Conservation (phyloP, 1,140 invertebrate genomes). For the Delia radicum region DNA sequence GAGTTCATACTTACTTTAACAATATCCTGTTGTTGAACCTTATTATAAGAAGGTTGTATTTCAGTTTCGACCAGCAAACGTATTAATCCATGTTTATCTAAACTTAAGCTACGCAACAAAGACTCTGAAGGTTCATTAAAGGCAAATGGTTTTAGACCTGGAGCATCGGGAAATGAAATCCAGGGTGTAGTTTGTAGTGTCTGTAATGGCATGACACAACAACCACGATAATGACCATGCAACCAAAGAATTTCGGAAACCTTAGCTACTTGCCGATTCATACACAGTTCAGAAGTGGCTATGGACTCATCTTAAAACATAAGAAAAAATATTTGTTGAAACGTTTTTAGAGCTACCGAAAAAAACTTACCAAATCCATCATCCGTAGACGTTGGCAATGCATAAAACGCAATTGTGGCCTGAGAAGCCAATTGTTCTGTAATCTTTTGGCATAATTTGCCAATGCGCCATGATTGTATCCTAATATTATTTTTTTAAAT, state of each 20-base stretch:
- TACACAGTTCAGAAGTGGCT: conserved; percentile 59
- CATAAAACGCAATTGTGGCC: conserved; percentile 47
- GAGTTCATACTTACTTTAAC: conserved; percentile 39
- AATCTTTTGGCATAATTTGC: conserved; percentile 56
- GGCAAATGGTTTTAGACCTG: conserved; percentile 43
- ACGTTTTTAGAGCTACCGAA: background rate
- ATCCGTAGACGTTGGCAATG: conserved; percentile 47
- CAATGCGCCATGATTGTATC: conserved; percentile 67
- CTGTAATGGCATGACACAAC: conserved; percentile 58
- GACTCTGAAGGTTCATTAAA: conserved; percentile 23
- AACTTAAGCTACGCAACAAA: conserved; percentile 29
- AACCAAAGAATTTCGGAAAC: conserved; percentile 62
- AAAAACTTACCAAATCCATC: conserved; percentile 47
- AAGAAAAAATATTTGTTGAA: conserved; percentile 15
- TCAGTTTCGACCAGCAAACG: conserved; percentile 42
- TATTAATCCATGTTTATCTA: conserved; percentile 32
- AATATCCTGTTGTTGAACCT: conserved; percentile 20
- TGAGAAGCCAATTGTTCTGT: conserved; percentile 56
- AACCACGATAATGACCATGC: conserved; percentile 58
- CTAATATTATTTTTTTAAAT: no score
- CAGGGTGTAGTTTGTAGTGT: conserved; percentile 53
- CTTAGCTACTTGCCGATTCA: conserved; percentile 58
- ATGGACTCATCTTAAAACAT: conserved; percentile 41
- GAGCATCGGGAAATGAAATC: conserved; percentile 45
- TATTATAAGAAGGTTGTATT: conserved; percentile 28